Percentiles rank a stretch among this genome's conserved stretches.
phyloP scores from a whole-genome alignment of 2,113 vertebrate species.

The Cyprinus carpio region DNA sequence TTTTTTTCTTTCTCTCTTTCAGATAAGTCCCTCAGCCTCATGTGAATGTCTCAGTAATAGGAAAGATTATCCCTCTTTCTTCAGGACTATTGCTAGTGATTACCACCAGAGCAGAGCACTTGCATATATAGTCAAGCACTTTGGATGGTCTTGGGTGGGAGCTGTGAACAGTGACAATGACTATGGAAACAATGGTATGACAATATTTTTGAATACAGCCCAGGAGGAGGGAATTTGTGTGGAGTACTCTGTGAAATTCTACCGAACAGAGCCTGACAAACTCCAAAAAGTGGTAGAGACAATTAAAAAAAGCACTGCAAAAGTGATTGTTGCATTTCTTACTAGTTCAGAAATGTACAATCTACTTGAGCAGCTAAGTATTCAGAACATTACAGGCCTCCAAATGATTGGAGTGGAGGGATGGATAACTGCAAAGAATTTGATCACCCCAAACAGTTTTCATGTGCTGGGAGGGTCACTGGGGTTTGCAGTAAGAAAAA shows the following conservation, averaged over 20 bases:
- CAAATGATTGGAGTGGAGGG: constrained; percentile 73
- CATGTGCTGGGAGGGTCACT: constrained; percentile 69
- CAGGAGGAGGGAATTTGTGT: constrained; percentile 72
- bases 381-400: constrained; percentile 62
- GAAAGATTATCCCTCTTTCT: constrained; percentile 71
- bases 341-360: constrained; percentile 65
- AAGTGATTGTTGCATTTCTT: constrained; percentile 72
- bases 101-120: constrained; percentile 70
- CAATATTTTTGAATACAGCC: constrained; percentile 70
- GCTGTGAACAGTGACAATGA: constrained; percentile 73
- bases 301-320: constrained; percentile 67
- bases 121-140: constrained; percentile 71
- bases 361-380: constrained; percentile 59
- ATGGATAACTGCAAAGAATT: constrained; percentile 73
- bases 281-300: constrained; percentile 69
- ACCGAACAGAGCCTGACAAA: constrained; percentile 65
- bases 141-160: constrained; percentile 77
- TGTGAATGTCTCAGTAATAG: constrained; percentile 75
- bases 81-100: constrained; percentile 76
- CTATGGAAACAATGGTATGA: constrained; percentile 75
- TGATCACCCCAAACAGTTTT: constrained; percentile 69
- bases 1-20: neutral
- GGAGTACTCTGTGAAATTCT: constrained; percentile 70
- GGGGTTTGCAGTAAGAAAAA: constrained; percentile 70
- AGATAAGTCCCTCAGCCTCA: constrained; percentile 77